phyloP scores from a whole-genome alignment of 2,888 invertebrate genomes.

The Caenorhabditis afra region DNA sequence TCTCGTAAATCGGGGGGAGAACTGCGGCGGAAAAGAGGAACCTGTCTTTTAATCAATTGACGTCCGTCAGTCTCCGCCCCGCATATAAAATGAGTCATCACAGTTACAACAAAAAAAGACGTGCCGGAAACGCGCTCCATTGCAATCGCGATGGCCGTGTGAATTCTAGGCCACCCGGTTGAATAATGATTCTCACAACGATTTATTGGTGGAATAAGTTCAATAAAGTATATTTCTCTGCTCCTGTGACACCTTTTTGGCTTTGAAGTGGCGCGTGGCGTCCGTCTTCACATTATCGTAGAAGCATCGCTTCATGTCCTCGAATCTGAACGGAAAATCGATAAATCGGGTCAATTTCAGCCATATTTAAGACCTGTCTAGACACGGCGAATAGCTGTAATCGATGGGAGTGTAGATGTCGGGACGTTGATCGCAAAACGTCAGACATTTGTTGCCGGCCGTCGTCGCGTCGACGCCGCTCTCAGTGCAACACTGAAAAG shows the following conservation, averaged over 20 bases:
- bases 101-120: background rate
- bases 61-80: background rate
- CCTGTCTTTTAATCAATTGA: no score
- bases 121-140: no score
- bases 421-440: conserved; percentile 74
- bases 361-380: conserved; percentile 75
- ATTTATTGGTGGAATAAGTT: background rate
- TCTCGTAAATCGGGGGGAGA: no score
- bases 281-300: conserved; percentile 70
- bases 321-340: conserved; percentile 60
- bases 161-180: no score
- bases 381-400: conserved; percentile 69
- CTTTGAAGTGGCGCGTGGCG: conserved; percentile 40
- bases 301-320: conserved; percentile 76
- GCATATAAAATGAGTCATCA: background rate
- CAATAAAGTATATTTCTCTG: background rate
- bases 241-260: conserved; percentile 14
- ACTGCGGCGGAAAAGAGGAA: no score
- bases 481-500: conserved; percentile 64
- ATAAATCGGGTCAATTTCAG: conserved; percentile 1
- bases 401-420: conserved; percentile 75
- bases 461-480: conserved; percentile 68
- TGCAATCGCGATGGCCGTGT: no score
- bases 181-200: background rate
- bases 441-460: conserved; percentile 74